Evolutionary conservation across 1,140 invertebrate genomes (phyloP).

Genomic region (Scaptomyza hsui): DNA sequence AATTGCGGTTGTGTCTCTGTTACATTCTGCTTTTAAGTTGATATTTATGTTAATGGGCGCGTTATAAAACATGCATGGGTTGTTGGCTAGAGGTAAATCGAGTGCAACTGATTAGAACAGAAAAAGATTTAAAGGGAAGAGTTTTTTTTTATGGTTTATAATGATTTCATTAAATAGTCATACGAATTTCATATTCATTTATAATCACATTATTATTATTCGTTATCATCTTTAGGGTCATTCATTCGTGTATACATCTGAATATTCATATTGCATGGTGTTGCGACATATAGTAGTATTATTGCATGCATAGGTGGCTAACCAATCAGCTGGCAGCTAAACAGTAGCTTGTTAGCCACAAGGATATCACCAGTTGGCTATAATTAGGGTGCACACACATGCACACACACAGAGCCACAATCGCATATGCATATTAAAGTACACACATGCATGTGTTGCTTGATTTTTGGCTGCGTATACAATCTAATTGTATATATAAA

Average conservation of each 20-base stretch:
- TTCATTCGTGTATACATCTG: not conserved
- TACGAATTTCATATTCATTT: not conserved
- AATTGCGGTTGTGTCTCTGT: constrained; percentile 1
- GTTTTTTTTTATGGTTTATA: no score
- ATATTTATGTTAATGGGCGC: not conserved
- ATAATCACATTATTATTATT: no score
- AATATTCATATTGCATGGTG: constrained; percentile 1
- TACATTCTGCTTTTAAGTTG: not conserved
- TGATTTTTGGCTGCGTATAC: constrained; percentile 69
- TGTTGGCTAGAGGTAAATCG: no score
- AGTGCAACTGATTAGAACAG: no score
- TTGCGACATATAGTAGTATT: not conserved
- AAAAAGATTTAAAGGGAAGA: no score
- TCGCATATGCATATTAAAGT: constrained; percentile 14
- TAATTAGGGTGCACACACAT: constrained; percentile 15
- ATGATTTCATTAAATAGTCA: not conserved
- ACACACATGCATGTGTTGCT: constrained; percentile 50
- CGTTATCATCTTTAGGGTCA: no score
- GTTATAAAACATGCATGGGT: not conserved
- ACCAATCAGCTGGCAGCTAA: constrained; percentile 14
- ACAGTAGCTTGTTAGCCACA: constrained; percentile 7
- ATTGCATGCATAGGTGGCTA: constrained; percentile 3
- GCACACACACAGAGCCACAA: constrained; percentile 1
- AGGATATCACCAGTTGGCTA: constrained; percentile 29
- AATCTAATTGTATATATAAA: constrained; percentile 4